These are phyloP conservation scores for Empidonax alnorum DNA, from an alignment of 2,113 vertebrate genomes.

Conservation along the genomic window DNA sequence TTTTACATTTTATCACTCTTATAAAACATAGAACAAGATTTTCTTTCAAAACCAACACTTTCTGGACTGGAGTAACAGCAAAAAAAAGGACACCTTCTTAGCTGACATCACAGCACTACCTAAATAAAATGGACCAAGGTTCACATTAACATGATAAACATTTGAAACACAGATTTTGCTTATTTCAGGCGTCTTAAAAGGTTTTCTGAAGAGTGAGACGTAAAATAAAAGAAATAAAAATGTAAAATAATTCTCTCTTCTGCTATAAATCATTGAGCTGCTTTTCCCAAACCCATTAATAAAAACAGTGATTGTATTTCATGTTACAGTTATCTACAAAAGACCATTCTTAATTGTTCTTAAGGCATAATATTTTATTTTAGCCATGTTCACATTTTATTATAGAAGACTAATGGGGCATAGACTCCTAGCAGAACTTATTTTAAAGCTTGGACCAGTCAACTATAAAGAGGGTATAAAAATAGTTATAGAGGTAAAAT, in stretches of 20 bases:
- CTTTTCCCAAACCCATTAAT: constrained; percentile 75
- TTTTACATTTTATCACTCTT: constrained; percentile 53
- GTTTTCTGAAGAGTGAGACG: constrained; percentile 37
- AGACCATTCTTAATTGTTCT: constrained; percentile 75
- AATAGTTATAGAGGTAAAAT: constrained; percentile 75
- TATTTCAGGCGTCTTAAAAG: constrained; percentile 47
- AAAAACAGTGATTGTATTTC: constrained; percentile 73
- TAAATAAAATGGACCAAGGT: constrained; percentile 65
- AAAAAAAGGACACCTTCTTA: constrained; percentile 40
- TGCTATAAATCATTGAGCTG: constrained; percentile 59
- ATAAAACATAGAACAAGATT: constrained; percentile 59
- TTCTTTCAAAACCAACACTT: constrained; percentile 51
- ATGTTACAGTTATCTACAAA: constrained; percentile 74
- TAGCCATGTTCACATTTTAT: constrained; percentile 75
- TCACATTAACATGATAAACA: constrained; percentile 51
- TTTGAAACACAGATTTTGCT: constrained; percentile 25
- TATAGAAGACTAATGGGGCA: constrained; percentile 76
- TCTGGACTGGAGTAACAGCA: neutral
- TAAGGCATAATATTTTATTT: constrained; percentile 75
- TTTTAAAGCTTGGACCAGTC: constrained; percentile 73
- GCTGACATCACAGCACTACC: constrained; percentile 61
- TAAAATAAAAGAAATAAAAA: constrained; percentile 74
- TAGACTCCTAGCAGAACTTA: constrained; percentile 72
- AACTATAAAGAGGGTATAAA: constrained; percentile 74
- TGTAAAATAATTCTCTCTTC: constrained; percentile 55